These are phyloP conservation scores for Octodonta nipae DNA, from an alignment of 2,888 invertebrate species.

Conservation along the genomic window DNA sequence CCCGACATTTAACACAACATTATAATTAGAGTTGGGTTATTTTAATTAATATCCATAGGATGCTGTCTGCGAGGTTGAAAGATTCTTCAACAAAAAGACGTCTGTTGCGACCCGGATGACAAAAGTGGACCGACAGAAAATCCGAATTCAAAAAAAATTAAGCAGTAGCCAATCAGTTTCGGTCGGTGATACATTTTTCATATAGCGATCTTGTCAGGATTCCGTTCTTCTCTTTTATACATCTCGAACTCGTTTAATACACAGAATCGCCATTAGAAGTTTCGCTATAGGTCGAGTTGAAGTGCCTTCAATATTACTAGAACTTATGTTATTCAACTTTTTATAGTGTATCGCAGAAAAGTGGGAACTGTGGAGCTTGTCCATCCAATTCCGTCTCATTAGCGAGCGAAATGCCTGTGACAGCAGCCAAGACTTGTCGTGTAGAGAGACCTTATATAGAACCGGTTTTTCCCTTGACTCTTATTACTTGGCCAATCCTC, in stretches of 20 bases:
- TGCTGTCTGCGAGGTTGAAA: constrained; percentile 16
- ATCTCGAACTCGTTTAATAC: constrained; percentile 24
- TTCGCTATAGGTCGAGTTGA: constrained; percentile 15
- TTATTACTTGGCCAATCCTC: constrained; percentile 8
- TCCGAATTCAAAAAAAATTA: constrained; percentile 13
- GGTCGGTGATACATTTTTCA: constrained; percentile 33
- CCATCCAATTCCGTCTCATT: constrained; percentile 39
- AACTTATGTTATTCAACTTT: constrained; percentile 24
- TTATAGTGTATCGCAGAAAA: constrained; percentile 10
- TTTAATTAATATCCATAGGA: constrained; percentile 22
- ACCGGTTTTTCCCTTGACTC: constrained; percentile 31
- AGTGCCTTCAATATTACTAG: constrained; percentile 26
- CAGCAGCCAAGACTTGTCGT: constrained; percentile 32
- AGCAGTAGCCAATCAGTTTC: constrained; percentile 25
- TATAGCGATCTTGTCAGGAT: constrained; percentile 31
- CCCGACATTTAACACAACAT: constrained; percentile 10
- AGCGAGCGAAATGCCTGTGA: constrained; percentile 37
- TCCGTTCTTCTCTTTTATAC: constrained; percentile 27
- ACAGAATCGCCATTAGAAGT: constrained; percentile 28
- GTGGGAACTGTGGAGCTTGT: constrained; percentile 28
- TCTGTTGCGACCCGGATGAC: constrained; percentile 20
- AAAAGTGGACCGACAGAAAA: constrained; percentile 22
- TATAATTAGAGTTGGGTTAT: constrained; percentile 14
- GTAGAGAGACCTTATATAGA: constrained; percentile 34
- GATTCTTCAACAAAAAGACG: constrained; percentile 20